Base-by-base conservation (phyloP, 1,140 invertebrate genomes). In the Drosophila funebris region DNA sequence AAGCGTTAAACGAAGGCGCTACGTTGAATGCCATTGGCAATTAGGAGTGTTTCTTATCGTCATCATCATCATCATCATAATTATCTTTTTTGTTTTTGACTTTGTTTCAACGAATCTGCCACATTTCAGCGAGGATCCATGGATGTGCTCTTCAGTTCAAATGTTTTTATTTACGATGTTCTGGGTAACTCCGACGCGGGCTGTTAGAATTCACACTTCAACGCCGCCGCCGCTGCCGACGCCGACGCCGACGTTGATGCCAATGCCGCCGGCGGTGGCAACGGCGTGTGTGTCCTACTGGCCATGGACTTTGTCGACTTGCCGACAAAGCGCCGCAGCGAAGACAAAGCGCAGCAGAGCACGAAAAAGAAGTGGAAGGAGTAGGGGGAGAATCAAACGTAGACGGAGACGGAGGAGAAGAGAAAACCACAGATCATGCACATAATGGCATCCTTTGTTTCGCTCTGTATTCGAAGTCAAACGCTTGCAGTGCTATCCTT, bases 151-250 rank as follows among this genome's bases (percentile, higher is more conserved):
- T 76, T 22, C 44, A 53, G 52, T 24, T 53, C 76, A 75, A 75
- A 78, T 64, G 56, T 62, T 71, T 81, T 83, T 83, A 85, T 84
- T 84, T 80, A 85, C 76, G 81, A 84, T 62, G 52, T 52, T 37
- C 43, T 41, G 27, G 33, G 33, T 31, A 50, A 56, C 18, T 22
- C 44, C 76, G 80, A 72, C 58, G 78, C 71, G 78, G 78, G 48
- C 83, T 88, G 83, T 88, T 88, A 88, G 78, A 88, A 88, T 88
- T 88, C 83, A 88, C 83, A 88, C 83, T 77, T 89, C 77, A 63
- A 58, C 73, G 57, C 37, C 66, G 61, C 31, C 53, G 50, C 14
- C 48, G 36, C 9, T 16, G 20, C 31, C 41, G 31, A 37, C n/a
- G 20, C 24, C 72, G 39, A 50, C 50, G 11, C 13, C 13, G 39